Conservation (phyloP, 2,797 vertebrate species). For the Coracias cyanogaster region DNA sequence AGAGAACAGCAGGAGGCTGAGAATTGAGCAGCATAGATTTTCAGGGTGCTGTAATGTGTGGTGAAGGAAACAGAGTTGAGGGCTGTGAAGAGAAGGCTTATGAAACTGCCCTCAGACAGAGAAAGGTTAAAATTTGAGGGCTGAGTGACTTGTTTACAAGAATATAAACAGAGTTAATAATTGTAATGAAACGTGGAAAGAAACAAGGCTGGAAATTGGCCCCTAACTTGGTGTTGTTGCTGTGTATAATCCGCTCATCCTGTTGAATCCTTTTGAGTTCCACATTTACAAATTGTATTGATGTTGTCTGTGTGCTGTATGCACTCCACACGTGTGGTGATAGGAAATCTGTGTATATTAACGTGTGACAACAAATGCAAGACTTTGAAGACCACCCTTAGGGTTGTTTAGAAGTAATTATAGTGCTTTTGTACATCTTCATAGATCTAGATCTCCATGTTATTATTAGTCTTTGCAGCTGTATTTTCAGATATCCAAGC, state of each 20-base stretch:
- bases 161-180: not conserved
- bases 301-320: not conserved
- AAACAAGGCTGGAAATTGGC: not conserved
- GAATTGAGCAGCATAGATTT: not conserved
- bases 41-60: not conserved
- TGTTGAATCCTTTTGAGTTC: not conserved
- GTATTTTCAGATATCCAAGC: not conserved
- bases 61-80: not conserved
- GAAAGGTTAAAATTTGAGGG: not conserved
- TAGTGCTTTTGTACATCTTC: not conserved
- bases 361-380: not conserved
- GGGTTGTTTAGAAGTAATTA: slow-evolving; percentile 23
- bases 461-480: not conserved
- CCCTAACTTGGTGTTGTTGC: not conserved
- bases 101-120: not conserved
- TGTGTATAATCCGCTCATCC: not conserved
- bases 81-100: not conserved
- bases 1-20: not conserved
- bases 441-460: not conserved
- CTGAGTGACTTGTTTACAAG: not conserved
- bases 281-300: not conserved
- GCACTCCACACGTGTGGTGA: not conserved
- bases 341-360: slow-evolving; percentile 21
- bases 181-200: not conserved
- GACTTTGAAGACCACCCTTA: slow-evolving; percentile 4